Evolutionary conservation across 2,888 invertebrate genomes (phyloP).

Genomic region (Crematogaster levior): DNA sequence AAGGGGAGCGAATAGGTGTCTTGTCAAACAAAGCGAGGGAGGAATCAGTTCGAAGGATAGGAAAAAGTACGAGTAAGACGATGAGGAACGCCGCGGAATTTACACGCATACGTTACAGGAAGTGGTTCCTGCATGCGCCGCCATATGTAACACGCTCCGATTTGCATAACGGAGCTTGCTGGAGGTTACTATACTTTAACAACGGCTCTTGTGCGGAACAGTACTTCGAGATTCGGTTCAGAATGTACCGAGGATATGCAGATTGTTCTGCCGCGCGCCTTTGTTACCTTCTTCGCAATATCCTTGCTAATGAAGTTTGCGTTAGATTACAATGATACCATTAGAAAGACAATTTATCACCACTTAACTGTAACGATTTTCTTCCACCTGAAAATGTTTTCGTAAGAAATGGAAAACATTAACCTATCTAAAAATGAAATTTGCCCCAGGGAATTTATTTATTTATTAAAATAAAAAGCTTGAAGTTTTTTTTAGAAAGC

Average conservation of each 20-base stretch:
- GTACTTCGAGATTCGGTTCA: conserved; percentile 19
- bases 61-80: conserved; percentile 8
- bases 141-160: conserved; percentile 40
- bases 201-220: conserved; percentile 42
- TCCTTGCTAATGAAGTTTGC: conserved; percentile 12
- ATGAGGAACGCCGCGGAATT: conserved; percentile 29
- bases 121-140: conserved; percentile 30
- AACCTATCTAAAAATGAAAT: background rate
- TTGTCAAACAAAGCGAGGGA: background rate
- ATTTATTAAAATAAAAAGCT: conserved; percentile 18
- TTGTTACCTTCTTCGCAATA: conserved; percentile 24
- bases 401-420: background rate
- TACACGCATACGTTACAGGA: conserved; percentile 37
- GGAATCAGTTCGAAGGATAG: background rate
- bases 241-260: conserved; percentile 26
- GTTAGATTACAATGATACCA: conserved; percentile 15
- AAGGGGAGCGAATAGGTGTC: background rate
- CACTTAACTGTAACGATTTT: background rate
- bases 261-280: conserved; percentile 16
- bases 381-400: background rate
- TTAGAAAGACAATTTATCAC: conserved; percentile 6
- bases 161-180: conserved; percentile 48
- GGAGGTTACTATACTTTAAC: conserved; percentile 37
- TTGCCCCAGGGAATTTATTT: background rate
- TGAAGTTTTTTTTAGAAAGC: background rate